phyloP scores from a whole-genome alignment of 2,888 invertebrate genomes.

The Agrotis ipsilon region DNA sequence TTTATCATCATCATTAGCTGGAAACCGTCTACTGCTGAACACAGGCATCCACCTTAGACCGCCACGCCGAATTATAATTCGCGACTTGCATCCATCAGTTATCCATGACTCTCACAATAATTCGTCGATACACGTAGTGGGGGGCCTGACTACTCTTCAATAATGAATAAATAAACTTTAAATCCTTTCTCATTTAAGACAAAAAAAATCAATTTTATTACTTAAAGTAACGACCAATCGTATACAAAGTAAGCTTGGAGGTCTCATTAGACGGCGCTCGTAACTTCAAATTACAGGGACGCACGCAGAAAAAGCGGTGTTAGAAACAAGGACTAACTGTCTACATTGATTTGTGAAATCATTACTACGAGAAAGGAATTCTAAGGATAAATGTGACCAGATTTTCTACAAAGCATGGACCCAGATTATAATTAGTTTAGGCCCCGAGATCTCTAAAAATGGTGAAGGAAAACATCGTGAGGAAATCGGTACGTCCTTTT shows the following conservation, averaged over 20 bases:
- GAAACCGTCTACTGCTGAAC: too few relatives aligned
- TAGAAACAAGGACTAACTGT: constrained; percentile 4
- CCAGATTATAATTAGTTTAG: too few relatives aligned
- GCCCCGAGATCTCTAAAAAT: too few relatives aligned
- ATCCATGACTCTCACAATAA: too few relatives aligned
- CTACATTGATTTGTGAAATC: constrained; percentile 29
- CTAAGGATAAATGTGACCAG: not conserved
- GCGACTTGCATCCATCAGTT: too few relatives aligned
- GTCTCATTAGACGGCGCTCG: constrained; percentile 40
- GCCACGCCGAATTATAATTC: too few relatives aligned
- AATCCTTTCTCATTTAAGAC: not conserved
- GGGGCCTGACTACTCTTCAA: too few relatives aligned
- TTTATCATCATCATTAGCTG: too few relatives aligned
- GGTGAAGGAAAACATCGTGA: too few relatives aligned
- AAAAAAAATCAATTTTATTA: not conserved
- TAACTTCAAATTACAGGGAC: constrained; percentile 46
- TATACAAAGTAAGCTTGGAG: not conserved
- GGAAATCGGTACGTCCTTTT: too few relatives aligned
- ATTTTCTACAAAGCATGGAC: not conserved
- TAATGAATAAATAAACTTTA: not conserved
- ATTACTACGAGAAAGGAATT: constrained; percentile 15
- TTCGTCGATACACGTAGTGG: too few relatives aligned
- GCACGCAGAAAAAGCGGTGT: constrained; percentile 27
- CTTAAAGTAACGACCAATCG: constrained; percentile 18
- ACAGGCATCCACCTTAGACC: too few relatives aligned